A percentile compares a stretch with the other conserved stretches of the same genome.
phyloP scores from a whole-genome alignment of 2,797 vertebrate genomes.

The Vespertilio murinus region DNA sequence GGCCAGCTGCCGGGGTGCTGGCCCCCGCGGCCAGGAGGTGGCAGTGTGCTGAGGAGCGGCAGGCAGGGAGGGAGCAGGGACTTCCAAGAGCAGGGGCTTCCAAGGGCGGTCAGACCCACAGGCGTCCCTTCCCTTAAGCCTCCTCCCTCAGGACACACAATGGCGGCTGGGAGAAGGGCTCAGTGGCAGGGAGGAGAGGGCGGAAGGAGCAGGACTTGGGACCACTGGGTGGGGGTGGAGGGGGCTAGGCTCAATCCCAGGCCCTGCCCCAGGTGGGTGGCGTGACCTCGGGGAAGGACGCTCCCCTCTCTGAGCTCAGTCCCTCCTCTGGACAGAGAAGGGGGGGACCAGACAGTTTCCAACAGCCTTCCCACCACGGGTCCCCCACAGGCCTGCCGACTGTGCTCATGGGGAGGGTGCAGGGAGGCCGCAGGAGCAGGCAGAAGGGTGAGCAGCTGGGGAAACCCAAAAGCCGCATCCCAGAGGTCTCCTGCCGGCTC shows the following conservation, averaged over 20 bases:
- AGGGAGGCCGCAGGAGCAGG: not conserved
- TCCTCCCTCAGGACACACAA: not conserved
- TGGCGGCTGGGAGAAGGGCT: not conserved
- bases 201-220: not conserved
- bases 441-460: not conserved
- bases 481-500: not conserved
- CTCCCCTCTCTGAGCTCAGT: not conserved
- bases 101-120: accelerated
- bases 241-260: not conserved
- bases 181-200: not conserved
- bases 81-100: not conserved
- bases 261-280: not conserved
- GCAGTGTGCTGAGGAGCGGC: conserved; percentile 60
- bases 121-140: not conserved
- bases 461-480: not conserved
- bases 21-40: conserved; percentile 72
- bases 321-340: not conserved
- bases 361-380: not conserved
- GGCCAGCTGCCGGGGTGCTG: not conserved
- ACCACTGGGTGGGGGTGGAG: not conserved
- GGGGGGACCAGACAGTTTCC: not conserved
- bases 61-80: not conserved
- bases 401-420: not conserved
- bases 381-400: no score
- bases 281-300: not conserved